phyloP scores from a whole-genome alignment of 2,888 invertebrate genomes.

The Pyrgus malvae region DNA sequence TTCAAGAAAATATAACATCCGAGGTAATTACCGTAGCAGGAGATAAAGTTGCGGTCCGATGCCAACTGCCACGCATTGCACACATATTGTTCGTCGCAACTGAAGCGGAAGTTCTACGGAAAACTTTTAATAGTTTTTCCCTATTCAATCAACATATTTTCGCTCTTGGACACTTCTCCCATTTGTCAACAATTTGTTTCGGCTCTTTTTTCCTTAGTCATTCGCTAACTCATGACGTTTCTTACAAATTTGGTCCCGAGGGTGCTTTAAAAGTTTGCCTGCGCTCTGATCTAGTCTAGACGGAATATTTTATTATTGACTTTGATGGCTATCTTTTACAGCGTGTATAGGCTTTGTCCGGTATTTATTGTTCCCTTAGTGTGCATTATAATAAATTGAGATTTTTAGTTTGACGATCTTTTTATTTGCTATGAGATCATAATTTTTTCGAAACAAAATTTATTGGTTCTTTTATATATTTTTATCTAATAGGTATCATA shows the following conservation, averaged over 20 bases:
- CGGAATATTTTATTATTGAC: conserved; percentile 49
- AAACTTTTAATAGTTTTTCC: conserved; percentile 80
- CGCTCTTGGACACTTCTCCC: conserved; percentile 74
- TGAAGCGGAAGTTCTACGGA: conserved; percentile 63
- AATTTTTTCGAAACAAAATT: too few species aligned
- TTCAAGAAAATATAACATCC: conserved; percentile 1
- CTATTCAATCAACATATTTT: conserved; percentile 81
- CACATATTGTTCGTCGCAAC: conserved; percentile 58
- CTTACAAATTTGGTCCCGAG: conserved; percentile 69
- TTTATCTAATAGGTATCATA: too few species aligned
- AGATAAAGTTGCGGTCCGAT: conserved; percentile 3
- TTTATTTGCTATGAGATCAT: too few species aligned
- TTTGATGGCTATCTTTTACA: conserved; percentile 26
- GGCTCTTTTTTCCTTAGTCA: conserved; percentile 65
- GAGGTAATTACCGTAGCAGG: conserved; percentile 3
- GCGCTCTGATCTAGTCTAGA: conserved; percentile 60
- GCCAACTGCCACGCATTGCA: conserved; percentile 57
- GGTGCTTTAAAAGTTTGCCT: conserved; percentile 60
- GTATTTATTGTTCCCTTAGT: too few species aligned
- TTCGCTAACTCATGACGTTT: conserved; percentile 56
- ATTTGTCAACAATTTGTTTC: conserved; percentile 78
- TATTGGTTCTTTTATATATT: too few species aligned
- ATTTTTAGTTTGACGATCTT: too few species aligned
- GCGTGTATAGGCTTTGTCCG: too few species aligned
- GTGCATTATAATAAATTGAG: too few species aligned